These are phyloP conservation scores for Paratrypauchen microcephalus DNA, from an alignment of 2,797 vertebrate genomes.

Conservation along the genomic window DNA sequence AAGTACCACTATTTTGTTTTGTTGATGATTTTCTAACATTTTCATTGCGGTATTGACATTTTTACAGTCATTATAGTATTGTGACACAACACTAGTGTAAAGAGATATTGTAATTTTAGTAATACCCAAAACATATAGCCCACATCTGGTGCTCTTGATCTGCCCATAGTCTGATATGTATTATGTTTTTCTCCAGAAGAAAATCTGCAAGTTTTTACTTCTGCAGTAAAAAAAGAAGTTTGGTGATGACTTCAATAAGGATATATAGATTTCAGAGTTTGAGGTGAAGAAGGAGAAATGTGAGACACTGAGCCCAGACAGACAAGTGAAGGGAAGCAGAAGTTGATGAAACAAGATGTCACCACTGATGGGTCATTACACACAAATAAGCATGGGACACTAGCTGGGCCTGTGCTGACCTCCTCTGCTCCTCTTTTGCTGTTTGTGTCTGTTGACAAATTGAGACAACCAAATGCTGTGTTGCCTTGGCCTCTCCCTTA, in stretches of 20 bases:
- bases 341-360: conserved; percentile 95
- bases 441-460: conserved; percentile 37
- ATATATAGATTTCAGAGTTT: conserved; percentile 56
- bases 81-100: no score
- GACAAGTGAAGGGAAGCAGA: conserved; percentile 95
- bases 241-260: conserved; percentile 29
- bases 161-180: no score
- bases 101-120: no score
- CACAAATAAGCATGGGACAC: conserved; percentile 89
- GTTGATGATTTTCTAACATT: no score
- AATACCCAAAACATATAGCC: no score
- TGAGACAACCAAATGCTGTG: conserved; percentile 39
- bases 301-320: conserved; percentile 64
- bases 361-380: conserved; percentile 92
- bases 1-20: no score
- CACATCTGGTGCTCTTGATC: no score
- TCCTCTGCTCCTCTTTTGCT: conserved; percentile 62
- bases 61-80: no score
- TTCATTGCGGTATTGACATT: no score
- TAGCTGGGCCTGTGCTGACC: conserved; percentile 75
- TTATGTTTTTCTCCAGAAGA: neutral
- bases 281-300: conserved; percentile 50
- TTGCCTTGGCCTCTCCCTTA: conserved; percentile 30
- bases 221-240: conserved; percentile 3
- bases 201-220: neutral